A percentile compares a stretch with the other conserved stretches of the same genome.
Conservation (phyloP, 2,888 invertebrate genomes). For the Dascillus cervinus region DNA sequence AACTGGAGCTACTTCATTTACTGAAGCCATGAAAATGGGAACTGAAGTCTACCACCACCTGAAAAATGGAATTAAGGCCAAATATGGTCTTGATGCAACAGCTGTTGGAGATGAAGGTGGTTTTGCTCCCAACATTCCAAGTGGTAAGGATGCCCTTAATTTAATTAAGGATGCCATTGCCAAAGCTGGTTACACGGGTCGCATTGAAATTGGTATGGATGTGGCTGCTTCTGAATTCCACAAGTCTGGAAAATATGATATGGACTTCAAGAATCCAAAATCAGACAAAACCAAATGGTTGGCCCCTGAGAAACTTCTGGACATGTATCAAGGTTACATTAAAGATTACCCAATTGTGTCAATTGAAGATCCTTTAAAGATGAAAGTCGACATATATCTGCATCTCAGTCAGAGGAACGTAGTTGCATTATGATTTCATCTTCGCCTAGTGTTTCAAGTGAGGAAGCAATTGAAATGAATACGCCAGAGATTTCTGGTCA, state of each 20-base stretch:
- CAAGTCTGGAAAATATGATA: slow-evolving; percentile 73
- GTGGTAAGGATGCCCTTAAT: slow-evolving; percentile 88
- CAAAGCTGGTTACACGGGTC: slow-evolving; percentile 94
- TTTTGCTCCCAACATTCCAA: slow-evolving; percentile 96
- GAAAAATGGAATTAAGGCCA: slow-evolving; percentile 92
- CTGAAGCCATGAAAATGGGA: slow-evolving; percentile 98
- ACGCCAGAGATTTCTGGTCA: too few species aligned
- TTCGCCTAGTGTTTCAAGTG: too few species aligned
- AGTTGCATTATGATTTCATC: too few species aligned
- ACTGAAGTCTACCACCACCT: slow-evolving; percentile 95
- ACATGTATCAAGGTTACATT: slow-evolving; percentile 83
- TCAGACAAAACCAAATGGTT: slow-evolving; percentile 79
- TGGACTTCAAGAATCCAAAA: slow-evolving; percentile 95
- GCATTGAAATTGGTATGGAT: slow-evolving; percentile 98
- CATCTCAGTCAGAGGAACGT: too few species aligned
- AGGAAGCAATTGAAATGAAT: too few species aligned
- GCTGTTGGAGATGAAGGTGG: slow-evolving; percentile 99
- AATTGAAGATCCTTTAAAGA: slow-evolving; percentile 99
- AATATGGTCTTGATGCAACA: slow-evolving; percentile 92
- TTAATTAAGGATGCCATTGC: slow-evolving; percentile 84
- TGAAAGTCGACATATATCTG: too few species aligned
- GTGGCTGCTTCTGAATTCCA: slow-evolving; percentile 98
- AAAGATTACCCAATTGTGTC: slow-evolving; percentile 90
- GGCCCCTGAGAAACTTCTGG: slow-evolving; percentile 72
- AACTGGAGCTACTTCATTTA: slow-evolving; percentile 83